Conservation (phyloP, 2,113 vertebrate genomes). For the Etheostoma spectabile region DNA sequence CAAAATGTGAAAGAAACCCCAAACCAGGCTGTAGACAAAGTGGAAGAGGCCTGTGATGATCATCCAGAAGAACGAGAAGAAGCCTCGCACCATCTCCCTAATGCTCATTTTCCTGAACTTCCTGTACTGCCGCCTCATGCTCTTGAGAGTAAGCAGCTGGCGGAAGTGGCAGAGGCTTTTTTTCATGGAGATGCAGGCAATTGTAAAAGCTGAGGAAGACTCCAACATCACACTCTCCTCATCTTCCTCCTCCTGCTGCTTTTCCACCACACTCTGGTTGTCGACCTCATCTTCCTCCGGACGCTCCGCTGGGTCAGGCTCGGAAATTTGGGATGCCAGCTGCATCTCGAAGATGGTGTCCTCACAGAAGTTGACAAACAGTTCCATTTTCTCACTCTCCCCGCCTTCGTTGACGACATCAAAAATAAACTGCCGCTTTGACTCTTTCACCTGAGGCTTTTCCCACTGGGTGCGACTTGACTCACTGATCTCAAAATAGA, state of each 20-base stretch:
- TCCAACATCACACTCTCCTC: slow-evolving; percentile 86
- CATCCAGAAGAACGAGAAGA: slow-evolving; percentile 94
- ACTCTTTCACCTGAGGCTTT: slow-evolving; percentile 98
- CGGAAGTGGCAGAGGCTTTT: slow-evolving; percentile 87
- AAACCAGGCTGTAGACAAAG: slow-evolving; percentile 88
- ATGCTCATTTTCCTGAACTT: slow-evolving; percentile 93
- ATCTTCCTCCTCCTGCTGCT: slow-evolving; percentile 86
- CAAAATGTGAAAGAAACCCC: slow-evolving; percentile 94
- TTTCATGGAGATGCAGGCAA: slow-evolving; percentile 89
- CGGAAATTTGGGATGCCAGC: slow-evolving; percentile 95
- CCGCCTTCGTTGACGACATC: slow-evolving; percentile 98
- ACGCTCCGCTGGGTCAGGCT: slow-evolving; percentile 90
- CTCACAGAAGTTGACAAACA: slow-evolving; percentile 99
- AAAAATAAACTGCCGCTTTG: slow-evolving; percentile 98
- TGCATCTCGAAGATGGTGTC: slow-evolving; percentile 99
- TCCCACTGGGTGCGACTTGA: slow-evolving; percentile 98
- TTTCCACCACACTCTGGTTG: slow-evolving; percentile 79
- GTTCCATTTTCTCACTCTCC: slow-evolving; percentile 99
- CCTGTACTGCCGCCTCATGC: slow-evolving; percentile 89
- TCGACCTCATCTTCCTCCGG: slow-evolving; percentile 88
- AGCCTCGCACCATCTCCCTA: slow-evolving; percentile 90
- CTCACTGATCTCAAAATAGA: slow-evolving; percentile 98
- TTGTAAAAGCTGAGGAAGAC: slow-evolving; percentile 91
- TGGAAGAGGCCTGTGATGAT: slow-evolving; percentile 90
- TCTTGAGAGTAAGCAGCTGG: slow-evolving; percentile 90